phyloP scores from a whole-genome alignment of 2,113 vertebrate genomes.

The Menidia beryllina region DNA sequence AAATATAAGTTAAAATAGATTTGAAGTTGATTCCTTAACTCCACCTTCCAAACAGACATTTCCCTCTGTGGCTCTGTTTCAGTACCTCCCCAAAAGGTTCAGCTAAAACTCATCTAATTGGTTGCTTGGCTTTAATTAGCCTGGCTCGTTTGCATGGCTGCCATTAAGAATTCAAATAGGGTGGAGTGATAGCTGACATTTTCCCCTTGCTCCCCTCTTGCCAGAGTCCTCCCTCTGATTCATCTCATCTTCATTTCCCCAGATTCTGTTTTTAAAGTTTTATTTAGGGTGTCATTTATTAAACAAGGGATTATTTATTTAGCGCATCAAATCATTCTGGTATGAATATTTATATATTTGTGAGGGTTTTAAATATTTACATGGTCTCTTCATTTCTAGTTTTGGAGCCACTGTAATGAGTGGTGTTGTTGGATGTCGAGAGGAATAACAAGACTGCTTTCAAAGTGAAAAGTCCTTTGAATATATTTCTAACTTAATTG shows the following conservation, averaged over 20 bases:
- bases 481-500: constrained; percentile 84
- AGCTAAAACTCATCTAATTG: constrained; percentile 73
- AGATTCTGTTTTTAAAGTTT: constrained; percentile 86
- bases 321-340: constrained; percentile 85
- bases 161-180: constrained; percentile 76
- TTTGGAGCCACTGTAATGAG: constrained; percentile 83
- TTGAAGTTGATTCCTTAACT: constrained; percentile 29
- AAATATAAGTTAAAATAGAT: constrained; percentile 26
- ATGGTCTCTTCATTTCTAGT: constrained; percentile 78
- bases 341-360: constrained; percentile 89
- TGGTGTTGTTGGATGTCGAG: constrained; percentile 82
- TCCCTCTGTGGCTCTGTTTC: constrained; percentile 47
- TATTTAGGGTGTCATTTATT: constrained; percentile 88
- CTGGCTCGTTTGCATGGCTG: constrained; percentile 76
- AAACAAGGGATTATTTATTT: constrained; percentile 89
- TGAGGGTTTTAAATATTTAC: constrained; percentile 86
- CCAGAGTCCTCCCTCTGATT: constrained; percentile 76
- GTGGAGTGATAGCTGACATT: constrained; percentile 82
- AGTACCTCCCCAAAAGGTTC: constrained; percentile 65
- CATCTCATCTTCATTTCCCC: constrained; percentile 84
- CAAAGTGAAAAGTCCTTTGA: constrained; percentile 86
- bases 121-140: constrained; percentile 80
- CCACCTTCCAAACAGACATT: constrained; percentile 41
- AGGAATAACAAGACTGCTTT: constrained; percentile 84
- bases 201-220: constrained; percentile 49